Conservation (phyloP, 2,888 invertebrate genomes). For the Eupsilia transversa region DNA sequence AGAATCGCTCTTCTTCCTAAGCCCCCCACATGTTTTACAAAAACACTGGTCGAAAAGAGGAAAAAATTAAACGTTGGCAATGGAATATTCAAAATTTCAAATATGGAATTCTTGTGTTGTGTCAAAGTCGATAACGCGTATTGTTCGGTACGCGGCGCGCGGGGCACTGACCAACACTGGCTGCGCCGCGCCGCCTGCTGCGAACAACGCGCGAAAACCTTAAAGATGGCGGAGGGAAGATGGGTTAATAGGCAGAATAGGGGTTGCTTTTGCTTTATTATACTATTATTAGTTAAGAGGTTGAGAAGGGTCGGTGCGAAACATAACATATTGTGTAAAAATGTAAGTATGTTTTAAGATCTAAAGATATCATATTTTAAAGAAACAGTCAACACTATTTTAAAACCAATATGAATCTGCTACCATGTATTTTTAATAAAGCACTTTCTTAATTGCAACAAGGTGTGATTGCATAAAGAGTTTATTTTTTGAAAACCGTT, state of each 20-base stretch:
- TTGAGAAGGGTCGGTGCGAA: background rate
- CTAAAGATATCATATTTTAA: too few relatives aligned
- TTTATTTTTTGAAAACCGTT: too few relatives aligned
- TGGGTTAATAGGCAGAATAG: constrained; percentile 68
- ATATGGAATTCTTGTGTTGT: constrained; percentile 38
- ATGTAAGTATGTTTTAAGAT: too few relatives aligned
- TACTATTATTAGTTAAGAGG: constrained; percentile 1
- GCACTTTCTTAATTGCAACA: too few relatives aligned
- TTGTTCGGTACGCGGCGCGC: constrained; percentile 78
- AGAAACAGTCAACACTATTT: too few relatives aligned
- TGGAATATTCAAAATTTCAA: constrained; percentile 28
- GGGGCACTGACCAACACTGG: constrained; percentile 84
- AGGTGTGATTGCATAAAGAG: too few relatives aligned
- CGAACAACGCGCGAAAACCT: constrained; percentile 79
- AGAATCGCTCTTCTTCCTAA: constrained; percentile 27
- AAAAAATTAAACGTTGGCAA: constrained; percentile 30
- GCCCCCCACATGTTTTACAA: constrained; percentile 54
- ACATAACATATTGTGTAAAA: too few relatives aligned
- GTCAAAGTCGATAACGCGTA: constrained; percentile 64
- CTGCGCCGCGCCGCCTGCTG: constrained; percentile 77
- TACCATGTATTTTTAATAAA: too few relatives aligned
- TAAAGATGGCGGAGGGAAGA: constrained; percentile 72
- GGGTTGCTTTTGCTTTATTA: constrained; percentile 23
- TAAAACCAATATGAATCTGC: too few relatives aligned
- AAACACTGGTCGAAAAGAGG: constrained; percentile 49